A percentile compares a stretch with the other conserved stretches of the same genome.
phyloP scores from a whole-genome alignment of 2,888 invertebrate species.

The Lasiommata megera region DNA sequence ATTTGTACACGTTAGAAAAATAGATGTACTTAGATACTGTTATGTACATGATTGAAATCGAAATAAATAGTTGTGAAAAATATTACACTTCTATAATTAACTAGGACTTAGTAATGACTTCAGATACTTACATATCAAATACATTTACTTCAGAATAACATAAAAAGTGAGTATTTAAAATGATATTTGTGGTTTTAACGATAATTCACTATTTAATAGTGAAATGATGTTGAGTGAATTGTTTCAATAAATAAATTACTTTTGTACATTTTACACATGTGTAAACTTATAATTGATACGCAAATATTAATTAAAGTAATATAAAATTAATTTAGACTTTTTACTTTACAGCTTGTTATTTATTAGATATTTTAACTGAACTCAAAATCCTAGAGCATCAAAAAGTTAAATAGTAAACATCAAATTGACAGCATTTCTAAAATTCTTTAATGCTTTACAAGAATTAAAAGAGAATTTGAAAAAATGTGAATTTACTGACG shows the following conservation, averaged over 20 bases:
- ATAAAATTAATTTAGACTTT: neutral
- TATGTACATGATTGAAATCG: conserved; percentile 62
- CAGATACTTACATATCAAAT: conserved; percentile 33
- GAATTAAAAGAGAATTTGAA: no score
- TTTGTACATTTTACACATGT: conserved; percentile 23
- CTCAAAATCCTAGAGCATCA: conserved; percentile 30
- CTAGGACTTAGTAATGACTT: conserved; percentile 49
- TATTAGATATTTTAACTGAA: conserved; percentile 15
- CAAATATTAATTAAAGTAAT: conserved; percentile 8
- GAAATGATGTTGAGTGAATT: conserved; percentile 36
- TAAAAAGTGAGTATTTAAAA: conserved; percentile 55
- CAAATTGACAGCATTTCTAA: neutral
- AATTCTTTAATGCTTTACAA: neutral
- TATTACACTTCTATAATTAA: conserved; percentile 57
- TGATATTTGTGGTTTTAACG: conserved; percentile 30
- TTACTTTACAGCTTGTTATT: neutral
- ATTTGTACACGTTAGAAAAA: conserved; percentile 73
- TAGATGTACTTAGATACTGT: conserved; percentile 60
- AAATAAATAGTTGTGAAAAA: conserved; percentile 73
- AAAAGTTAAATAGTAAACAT: neutral
- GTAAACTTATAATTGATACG: neutral
- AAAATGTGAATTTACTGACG: no score
- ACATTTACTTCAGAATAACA: conserved; percentile 37
- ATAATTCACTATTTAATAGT: conserved; percentile 54
- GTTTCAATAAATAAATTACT: conserved; percentile 30